Evolutionary conservation across 2,113 vertebrate species (phyloP).

Genomic region (Oophaga pumilio): DNA sequence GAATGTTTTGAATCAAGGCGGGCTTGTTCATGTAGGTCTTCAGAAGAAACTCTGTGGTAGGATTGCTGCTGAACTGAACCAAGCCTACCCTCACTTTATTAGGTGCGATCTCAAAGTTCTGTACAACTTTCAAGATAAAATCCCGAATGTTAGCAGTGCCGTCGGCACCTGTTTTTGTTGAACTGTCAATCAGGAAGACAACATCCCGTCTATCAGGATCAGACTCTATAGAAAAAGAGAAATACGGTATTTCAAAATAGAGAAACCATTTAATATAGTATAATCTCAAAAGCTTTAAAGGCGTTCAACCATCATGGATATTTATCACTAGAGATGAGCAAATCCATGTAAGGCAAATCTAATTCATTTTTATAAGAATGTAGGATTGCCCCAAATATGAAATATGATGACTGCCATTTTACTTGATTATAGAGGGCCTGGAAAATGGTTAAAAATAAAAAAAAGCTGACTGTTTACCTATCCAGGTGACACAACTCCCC

Average conservation of each 20-base stretch:
- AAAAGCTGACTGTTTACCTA: too few species aligned
- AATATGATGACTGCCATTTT: too few species aligned
- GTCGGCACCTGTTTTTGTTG: constrained; percentile 66
- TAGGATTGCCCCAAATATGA: too few species aligned
- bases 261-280: neutral
- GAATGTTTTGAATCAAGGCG: constrained; percentile 73
- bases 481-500: too few species aligned
- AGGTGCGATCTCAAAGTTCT: constrained; percentile 80
- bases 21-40: constrained; percentile 79
- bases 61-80: constrained; percentile 83
- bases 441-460: too few species aligned
- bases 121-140: constrained; percentile 82
- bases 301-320: too few species aligned
- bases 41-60: constrained; percentile 84
- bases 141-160: constrained; percentile 88
- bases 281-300: neutral
- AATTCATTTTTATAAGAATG: too few species aligned
- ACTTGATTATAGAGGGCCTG: too few species aligned
- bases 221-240: constrained; percentile 57
- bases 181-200: constrained; percentile 93
- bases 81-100: constrained; percentile 82
- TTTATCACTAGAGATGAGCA: too few species aligned
- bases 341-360: too few species aligned
- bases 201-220: constrained; percentile 84
- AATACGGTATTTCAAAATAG: neutral